Evolutionary conservation across 1,140 invertebrate species (phyloP).

Genomic region (Idris sp.): DNA sequence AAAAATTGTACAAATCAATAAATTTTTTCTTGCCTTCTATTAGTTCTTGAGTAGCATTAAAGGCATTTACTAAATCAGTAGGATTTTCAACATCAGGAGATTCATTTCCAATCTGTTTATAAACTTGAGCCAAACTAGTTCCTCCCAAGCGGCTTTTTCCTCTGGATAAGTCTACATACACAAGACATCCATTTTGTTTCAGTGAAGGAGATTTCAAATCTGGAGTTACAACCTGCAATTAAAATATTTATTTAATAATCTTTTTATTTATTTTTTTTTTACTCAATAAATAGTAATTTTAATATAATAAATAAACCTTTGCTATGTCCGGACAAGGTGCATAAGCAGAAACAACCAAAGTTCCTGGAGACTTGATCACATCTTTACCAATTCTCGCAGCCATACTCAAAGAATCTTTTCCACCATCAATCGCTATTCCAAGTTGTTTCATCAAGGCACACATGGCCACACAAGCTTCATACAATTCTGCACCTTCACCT

Average conservation of each 20-base stretch:
- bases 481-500: constrained; percentile 92
- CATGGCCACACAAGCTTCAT: constrained; percentile 92
- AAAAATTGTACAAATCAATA: no score
- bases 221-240: constrained; percentile 85
- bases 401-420: constrained; percentile 99
- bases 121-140: constrained; percentile 94
- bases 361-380: constrained; percentile 93
- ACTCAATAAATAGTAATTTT: not conserved
- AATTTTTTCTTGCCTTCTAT: constrained; percentile 88
- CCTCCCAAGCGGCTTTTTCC: constrained; percentile 89
- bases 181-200: constrained; percentile 78
- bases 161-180: constrained; percentile 85
- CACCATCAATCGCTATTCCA: constrained; percentile 96
- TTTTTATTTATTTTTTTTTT: no score
- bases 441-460: constrained; percentile 90
- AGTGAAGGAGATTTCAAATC: constrained; percentile 87
- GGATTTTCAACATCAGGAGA: constrained; percentile 89
- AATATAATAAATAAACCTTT: constrained; percentile 76
- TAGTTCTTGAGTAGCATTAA: constrained; percentile 89
- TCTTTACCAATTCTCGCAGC: constrained; percentile 87
- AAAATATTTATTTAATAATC: no score
- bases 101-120: constrained; percentile 89
- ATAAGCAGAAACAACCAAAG: constrained; percentile 96
- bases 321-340: constrained; percentile 94
- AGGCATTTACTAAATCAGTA: constrained; percentile 84